These are phyloP conservation scores for Mus pahari DNA, from an alignment of 2,113 vertebrate species.

Conservation along the genomic window DNA sequence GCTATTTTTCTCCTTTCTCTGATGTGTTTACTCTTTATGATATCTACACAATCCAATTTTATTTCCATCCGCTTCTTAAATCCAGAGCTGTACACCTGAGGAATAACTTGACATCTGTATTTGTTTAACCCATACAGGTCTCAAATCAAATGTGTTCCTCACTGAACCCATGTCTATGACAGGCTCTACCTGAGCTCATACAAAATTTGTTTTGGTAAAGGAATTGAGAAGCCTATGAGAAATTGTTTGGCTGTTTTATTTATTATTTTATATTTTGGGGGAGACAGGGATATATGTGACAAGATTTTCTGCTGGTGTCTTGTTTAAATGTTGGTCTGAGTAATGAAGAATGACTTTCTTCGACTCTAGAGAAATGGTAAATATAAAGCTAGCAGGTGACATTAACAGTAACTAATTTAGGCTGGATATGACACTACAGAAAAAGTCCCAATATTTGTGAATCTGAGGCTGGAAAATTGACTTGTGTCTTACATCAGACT, in stretches of 20 bases:
- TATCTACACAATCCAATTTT: not conserved
- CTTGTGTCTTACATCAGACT: not conserved
- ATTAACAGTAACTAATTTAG: not conserved
- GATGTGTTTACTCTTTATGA: conserved; percentile 12
- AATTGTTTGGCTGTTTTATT: not conserved
- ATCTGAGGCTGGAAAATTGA: too few relatives aligned
- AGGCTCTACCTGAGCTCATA: not conserved
- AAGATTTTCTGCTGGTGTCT: not conserved
- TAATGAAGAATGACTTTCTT: not conserved
- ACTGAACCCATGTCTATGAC: not conserved
- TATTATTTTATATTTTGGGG: not conserved
- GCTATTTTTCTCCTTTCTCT: not conserved
- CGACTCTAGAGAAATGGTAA: not conserved
- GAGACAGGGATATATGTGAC: not conserved
- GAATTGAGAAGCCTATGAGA: not conserved
- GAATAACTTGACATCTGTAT: not conserved
- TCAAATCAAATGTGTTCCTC: not conserved
- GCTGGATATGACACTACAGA: not conserved
- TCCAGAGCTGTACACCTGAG: not conserved
- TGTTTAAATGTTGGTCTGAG: not conserved
- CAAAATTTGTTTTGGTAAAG: not conserved
- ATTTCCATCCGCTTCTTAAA: not conserved
- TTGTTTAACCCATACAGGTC: not conserved
- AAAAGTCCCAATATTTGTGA: not conserved
- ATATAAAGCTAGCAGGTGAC: not conserved